phyloP scores from a whole-genome alignment of 2,797 vertebrate species.

The Hapalemur alaotrensis region DNA sequence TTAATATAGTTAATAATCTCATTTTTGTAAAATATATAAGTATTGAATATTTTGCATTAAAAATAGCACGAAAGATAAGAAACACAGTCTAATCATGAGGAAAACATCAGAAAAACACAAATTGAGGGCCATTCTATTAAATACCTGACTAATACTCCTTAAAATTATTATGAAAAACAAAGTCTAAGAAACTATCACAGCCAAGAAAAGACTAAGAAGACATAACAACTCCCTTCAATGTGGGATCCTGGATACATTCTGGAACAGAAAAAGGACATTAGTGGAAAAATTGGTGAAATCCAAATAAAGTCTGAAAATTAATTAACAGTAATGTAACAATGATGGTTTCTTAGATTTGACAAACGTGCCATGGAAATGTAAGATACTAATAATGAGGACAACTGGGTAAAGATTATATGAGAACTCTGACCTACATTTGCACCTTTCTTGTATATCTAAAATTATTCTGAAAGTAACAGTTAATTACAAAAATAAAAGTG shows the following conservation, averaged over 20 bases:
- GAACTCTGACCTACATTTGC: background rate
- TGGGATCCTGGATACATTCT: background rate
- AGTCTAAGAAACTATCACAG: background rate
- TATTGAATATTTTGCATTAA: background rate
- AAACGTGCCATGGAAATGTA: background rate
- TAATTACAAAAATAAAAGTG: background rate
- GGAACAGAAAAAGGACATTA: background rate
- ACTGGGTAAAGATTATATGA: background rate
- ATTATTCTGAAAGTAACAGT: background rate
- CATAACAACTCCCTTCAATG: background rate
- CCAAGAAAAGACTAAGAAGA: background rate
- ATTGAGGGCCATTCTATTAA: background rate
- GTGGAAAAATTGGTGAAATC: background rate
- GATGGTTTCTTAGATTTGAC: background rate
- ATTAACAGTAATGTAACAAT: background rate
- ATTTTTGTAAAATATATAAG: background rate
- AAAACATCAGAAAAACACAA: slow-evolving; percentile 4
- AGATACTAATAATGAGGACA: background rate
- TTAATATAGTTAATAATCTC: background rate
- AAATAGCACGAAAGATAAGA: background rate
- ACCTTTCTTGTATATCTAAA: background rate
- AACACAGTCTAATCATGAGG: background rate
- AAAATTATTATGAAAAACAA: slow-evolving; percentile 10
- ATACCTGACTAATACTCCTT: background rate
- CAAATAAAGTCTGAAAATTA: slow-evolving; percentile 6